Evolutionary conservation across 2,113 vertebrate genomes (phyloP).

Genomic region (Paracanthobrama guichenoti): DNA sequence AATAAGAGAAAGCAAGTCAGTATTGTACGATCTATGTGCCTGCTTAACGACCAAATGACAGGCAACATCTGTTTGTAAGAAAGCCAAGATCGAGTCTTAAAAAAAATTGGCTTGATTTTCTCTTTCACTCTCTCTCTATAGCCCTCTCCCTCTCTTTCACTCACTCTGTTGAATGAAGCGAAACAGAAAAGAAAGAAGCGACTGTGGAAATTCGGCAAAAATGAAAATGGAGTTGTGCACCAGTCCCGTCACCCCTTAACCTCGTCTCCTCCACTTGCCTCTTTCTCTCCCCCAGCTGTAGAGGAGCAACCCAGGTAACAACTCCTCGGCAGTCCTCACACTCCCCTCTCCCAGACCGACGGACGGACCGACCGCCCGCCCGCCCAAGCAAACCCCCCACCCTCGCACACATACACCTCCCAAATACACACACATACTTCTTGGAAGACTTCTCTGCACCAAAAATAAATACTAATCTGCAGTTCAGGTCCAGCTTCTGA

Average conservation of each 20-base stretch:
- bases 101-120: conserved; percentile 68
- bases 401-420: conserved; percentile 55
- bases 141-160: conserved; percentile 65
- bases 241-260: conserved; percentile 76
- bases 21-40: conserved; percentile 77
- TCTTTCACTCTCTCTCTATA: conserved; percentile 65
- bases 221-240: conserved; percentile 69
- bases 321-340: conserved; percentile 62
- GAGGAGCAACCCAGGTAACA: conserved; percentile 67
- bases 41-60: conserved; percentile 80
- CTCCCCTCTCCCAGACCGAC: conserved; percentile 65
- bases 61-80: conserved; percentile 85
- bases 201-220: conserved; percentile 69
- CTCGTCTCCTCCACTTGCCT: conserved; percentile 65
- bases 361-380: conserved; percentile 65
- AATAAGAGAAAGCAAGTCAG: conserved; percentile 64
- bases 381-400: conserved; percentile 59
- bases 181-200: conserved; percentile 67
- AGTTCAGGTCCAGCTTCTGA: conserved; percentile 71
- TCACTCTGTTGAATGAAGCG: conserved; percentile 68
- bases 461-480: conserved; percentile 78
- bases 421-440: conserved; percentile 64
- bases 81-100: conserved; percentile 77
- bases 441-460: conserved; percentile 75
- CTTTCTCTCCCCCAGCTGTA: conserved; percentile 53